A percentile compares a stretch with the other conserved stretches of the same genome.
Evolutionary conservation across 2,113 vertebrate genomes (phyloP).

Genomic region (Oenanthe melanoleuca): DNA sequence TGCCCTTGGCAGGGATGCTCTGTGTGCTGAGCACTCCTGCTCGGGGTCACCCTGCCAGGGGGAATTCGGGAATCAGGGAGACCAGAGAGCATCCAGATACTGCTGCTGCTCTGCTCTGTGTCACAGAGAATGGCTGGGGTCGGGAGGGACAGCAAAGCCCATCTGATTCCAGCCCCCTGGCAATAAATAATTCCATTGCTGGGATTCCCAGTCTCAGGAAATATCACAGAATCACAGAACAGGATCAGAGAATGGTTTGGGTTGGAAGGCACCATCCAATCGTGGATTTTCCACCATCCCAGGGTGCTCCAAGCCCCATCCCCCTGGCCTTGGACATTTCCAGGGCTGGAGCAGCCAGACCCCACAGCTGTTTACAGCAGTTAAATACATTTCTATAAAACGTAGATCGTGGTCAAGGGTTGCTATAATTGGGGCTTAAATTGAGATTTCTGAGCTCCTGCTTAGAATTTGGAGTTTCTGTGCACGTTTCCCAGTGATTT

Average conservation of each 20-base stretch:
- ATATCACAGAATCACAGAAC: fast-evolving
- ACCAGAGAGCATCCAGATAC: fast-evolving
- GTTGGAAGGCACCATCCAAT: not conserved
- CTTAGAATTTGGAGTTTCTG: not conserved
- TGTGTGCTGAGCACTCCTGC: not conserved
- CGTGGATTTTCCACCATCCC: not conserved
- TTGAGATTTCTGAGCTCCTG: not conserved
- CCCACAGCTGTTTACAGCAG: not conserved
- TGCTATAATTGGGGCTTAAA: not conserved
- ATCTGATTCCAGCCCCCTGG: not conserved
- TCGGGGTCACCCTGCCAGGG: not conserved
- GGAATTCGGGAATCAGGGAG: fast-evolving
- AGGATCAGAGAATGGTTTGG: not conserved
- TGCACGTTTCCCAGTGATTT: not conserved
- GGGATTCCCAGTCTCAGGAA: not conserved
- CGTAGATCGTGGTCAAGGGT: not conserved
- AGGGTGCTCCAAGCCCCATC: fast-evolving
- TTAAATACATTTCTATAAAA: not conserved
- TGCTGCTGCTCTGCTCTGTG: not conserved
- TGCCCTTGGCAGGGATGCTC: not conserved
- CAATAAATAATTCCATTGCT: not conserved
- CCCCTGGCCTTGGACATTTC: not conserved
- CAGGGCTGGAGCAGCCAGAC: not conserved
- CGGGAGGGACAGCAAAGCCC: not conserved
- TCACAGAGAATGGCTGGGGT: fast-evolving